A percentile compares a stretch with the other conserved stretches of the same genome.
These are phyloP conservation scores for Climacteris rufus DNA, from an alignment of 2,113 vertebrate species.

Conservation along the genomic window DNA sequence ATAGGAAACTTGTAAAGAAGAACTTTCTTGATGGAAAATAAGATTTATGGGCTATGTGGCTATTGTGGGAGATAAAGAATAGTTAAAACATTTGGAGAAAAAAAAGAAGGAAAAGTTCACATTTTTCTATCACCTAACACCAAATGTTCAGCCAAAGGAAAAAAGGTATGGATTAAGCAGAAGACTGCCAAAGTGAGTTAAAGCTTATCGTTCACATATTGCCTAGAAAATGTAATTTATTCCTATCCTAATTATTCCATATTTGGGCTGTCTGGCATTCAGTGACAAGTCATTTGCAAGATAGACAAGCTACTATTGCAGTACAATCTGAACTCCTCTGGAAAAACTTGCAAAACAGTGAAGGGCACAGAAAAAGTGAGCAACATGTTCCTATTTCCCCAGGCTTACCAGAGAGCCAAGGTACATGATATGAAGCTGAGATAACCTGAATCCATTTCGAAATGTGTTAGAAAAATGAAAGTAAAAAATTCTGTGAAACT, in stretches of 20 bases:
- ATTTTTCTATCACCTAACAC: neutral
- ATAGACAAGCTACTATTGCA: neutral
- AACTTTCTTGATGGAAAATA: neutral
- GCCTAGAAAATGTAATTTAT: neutral
- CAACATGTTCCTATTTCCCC: neutral
- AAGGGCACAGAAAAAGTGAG: neutral
- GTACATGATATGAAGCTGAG: neutral
- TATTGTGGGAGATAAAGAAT: neutral
- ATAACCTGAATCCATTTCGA: neutral
- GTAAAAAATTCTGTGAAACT: neutral
- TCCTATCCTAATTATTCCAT: neutral
- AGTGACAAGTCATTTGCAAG: neutral
- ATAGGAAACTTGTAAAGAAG: neutral
- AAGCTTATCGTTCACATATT: neutral
- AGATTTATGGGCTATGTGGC: neutral
- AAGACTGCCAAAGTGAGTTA: neutral
- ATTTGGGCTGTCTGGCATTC: slow-evolving; percentile 5
- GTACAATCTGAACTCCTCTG: neutral
- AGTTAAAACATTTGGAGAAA: neutral
- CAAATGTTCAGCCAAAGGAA: neutral
- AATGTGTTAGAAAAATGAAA: neutral
- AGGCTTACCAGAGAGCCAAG: neutral
- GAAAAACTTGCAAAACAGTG: neutral
- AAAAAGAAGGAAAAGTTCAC: neutral
- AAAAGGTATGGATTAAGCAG: neutral